Evolutionary conservation across 1,140 invertebrate species (phyloP).

Genomic region (Latrodectus geometricus): DNA sequence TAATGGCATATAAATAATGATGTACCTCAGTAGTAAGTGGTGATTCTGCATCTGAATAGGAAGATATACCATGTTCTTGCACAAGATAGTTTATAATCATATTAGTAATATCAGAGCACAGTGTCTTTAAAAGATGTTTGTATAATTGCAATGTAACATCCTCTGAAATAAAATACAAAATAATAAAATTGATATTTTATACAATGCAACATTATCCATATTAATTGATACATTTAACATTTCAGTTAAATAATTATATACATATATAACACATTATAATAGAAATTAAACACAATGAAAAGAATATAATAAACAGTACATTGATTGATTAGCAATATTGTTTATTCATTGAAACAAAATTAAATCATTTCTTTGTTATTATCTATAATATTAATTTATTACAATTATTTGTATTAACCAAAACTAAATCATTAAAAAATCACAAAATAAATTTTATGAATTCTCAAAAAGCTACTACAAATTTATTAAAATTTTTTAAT

Average conservation of each 20-base stretch:
- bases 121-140: slow-evolving; percentile 86
- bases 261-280: not conserved
- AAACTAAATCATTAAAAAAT: too few species aligned
- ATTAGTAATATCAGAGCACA: slow-evolving; percentile 86
- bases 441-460: too few species aligned
- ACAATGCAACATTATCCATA: too few species aligned
- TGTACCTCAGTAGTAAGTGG: slow-evolving; percentile 69
- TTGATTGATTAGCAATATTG: too few species aligned
- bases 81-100: slow-evolving; percentile 74
- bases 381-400: too few species aligned
- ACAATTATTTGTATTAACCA: too few species aligned
- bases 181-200: not conserved
- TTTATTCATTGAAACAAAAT: too few species aligned
- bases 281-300: not conserved
- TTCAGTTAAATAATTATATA: not conserved
- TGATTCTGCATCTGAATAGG: slow-evolving; percentile 21
- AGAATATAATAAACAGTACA: too few species aligned
- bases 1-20: not conserved
- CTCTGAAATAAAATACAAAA: slow-evolving; percentile 67
- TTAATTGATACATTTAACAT: not conserved
- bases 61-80: slow-evolving; percentile 69
- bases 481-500: too few species aligned
- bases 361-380: too few species aligned
- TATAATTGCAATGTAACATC: slow-evolving; percentile 77
- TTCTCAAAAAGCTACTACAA: too few species aligned